These are phyloP conservation scores for Cantharis flavilabris DNA, from an alignment of 2,888 invertebrate species.

Conservation along the genomic window DNA sequence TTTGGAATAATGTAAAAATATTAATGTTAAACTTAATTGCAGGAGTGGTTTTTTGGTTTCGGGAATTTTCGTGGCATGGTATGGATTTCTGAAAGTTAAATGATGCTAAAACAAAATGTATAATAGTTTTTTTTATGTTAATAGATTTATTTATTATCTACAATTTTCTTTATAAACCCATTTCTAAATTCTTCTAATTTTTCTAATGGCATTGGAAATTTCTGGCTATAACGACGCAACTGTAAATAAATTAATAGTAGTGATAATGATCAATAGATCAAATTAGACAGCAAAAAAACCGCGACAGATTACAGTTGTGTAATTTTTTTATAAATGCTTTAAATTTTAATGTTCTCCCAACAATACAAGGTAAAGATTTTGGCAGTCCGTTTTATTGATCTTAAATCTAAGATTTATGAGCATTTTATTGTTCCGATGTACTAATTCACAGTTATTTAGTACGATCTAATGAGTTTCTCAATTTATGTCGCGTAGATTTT, in stretches of 20 bases:
- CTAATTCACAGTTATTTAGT: not conserved
- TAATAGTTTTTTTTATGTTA: not conserved
- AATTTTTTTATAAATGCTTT: not conserved
- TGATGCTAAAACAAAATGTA: slow-evolving; percentile 11
- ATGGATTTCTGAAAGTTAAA: slow-evolving; percentile 31
- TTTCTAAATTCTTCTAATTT: too few species aligned
- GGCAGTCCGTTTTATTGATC: not conserved
- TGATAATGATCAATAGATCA: not conserved
- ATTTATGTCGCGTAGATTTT: not conserved
- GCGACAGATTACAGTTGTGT: not conserved
- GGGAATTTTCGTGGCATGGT: slow-evolving; percentile 35
- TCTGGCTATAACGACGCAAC: not conserved
- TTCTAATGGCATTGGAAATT: not conserved
- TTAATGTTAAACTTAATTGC: slow-evolving; percentile 23
- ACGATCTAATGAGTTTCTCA: not conserved
- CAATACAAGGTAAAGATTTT: not conserved
- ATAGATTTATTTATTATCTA: not conserved
- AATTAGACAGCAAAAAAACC: not conserved
- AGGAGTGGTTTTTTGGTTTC: slow-evolving; percentile 38
- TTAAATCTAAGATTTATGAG: not conserved
- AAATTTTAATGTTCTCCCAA: not conserved
- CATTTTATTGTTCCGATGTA: not conserved
- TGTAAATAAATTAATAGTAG: not conserved
- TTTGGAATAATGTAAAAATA: not conserved
- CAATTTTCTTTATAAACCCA: not conserved